Percentiles rank a stretch among this genome's conserved stretches.
Evolutionary conservation across 2,797 vertebrate genomes (phyloP).

Genomic region (Muraenolepis orangiensis): DNA sequence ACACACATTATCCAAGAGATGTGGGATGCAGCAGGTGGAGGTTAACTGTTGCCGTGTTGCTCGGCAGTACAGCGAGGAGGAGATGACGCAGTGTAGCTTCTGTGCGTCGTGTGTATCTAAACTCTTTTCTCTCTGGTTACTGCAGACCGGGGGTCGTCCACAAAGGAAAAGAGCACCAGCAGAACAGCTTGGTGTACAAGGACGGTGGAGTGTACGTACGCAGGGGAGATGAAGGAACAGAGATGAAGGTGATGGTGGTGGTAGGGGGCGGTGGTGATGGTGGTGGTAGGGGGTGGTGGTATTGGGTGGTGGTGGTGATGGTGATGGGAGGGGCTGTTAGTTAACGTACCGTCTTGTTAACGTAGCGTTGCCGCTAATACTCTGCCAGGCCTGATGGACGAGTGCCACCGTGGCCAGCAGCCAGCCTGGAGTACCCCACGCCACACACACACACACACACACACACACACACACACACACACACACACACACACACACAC

Average conservation of each 20-base stretch:
- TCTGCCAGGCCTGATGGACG: not conserved
- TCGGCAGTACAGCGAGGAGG: not conserved
- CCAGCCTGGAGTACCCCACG: not conserved
- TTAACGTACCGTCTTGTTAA: no score
- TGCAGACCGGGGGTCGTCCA: not conserved
- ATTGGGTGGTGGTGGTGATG: not conserved
- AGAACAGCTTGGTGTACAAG: not conserved
- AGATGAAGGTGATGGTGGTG: no score
- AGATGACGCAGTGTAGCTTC: not conserved
- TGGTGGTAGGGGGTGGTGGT: not conserved
- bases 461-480: no score
- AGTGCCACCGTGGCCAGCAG: not conserved
- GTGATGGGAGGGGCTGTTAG: no score
- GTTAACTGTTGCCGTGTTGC: not conserved
- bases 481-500: no score
- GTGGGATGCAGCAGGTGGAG: not conserved
- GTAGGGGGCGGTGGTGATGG: not conserved
- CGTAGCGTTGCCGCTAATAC: not conserved
- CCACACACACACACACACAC: not conserved
- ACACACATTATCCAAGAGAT: not conserved
- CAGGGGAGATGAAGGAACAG: no score
- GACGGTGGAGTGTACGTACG: not conserved
- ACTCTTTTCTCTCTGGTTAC: not conserved
- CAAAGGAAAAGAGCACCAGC: not conserved
- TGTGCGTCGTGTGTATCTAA: not conserved